Percentiles rank a stretch among this genome's conserved stretches.
These are phyloP conservation scores for Oryctes rhinoceros DNA, from an alignment of 1,140 invertebrate species.

Conservation along the genomic window DNA sequence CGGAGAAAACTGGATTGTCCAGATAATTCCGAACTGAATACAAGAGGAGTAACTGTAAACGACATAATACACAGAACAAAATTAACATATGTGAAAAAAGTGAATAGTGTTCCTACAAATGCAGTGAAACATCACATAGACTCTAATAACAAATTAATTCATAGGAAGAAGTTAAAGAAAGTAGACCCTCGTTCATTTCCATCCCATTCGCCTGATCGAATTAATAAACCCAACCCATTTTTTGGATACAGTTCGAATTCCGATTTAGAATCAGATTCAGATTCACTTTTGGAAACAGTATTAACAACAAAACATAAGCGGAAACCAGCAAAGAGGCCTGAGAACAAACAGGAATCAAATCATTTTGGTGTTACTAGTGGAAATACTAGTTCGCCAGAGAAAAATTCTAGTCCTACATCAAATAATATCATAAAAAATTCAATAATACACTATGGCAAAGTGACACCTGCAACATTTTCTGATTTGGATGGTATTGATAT, in stretches of 20 bases:
- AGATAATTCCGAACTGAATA: slow-evolving; percentile 53
- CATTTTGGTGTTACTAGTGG: slow-evolving; percentile 16
- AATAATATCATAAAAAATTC: slow-evolving; percentile 44
- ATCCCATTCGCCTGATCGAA: slow-evolving; percentile 43
- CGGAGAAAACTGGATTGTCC: slow-evolving; percentile 66
- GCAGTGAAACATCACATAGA: slow-evolving; percentile 53
- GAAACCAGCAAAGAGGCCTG: slow-evolving; percentile 36
- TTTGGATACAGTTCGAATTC: slow-evolving; percentile 57
- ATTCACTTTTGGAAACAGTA: slow-evolving; percentile 44
- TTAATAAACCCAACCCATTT: slow-evolving; percentile 44
- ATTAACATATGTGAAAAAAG: slow-evolving; percentile 61
- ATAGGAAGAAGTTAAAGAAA: slow-evolving; percentile 53
- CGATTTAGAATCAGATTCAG: slow-evolving; percentile 59
- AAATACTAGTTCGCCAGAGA: slow-evolving; percentile 13
- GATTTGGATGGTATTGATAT: slow-evolving; percentile 71
- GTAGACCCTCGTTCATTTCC: slow-evolving; percentile 46
- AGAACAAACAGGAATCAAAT: slow-evolving; percentile 4
- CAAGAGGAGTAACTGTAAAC: slow-evolving; percentile 52
- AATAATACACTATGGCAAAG: slow-evolving; percentile 54
- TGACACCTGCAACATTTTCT: slow-evolving; percentile 61
- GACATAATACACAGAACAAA: slow-evolving; percentile 58
- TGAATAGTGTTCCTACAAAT: slow-evolving; percentile 47
- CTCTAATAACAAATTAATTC: slow-evolving; percentile 54
- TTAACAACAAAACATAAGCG: slow-evolving; percentile 36
- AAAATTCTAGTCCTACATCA: slow-evolving; percentile 35